A percentile compares a stretch with the other conserved stretches of the same genome.
Evolutionary conservation across 2,113 vertebrate species (phyloP).

Genomic region (Potamarius usumacintae): DNA sequence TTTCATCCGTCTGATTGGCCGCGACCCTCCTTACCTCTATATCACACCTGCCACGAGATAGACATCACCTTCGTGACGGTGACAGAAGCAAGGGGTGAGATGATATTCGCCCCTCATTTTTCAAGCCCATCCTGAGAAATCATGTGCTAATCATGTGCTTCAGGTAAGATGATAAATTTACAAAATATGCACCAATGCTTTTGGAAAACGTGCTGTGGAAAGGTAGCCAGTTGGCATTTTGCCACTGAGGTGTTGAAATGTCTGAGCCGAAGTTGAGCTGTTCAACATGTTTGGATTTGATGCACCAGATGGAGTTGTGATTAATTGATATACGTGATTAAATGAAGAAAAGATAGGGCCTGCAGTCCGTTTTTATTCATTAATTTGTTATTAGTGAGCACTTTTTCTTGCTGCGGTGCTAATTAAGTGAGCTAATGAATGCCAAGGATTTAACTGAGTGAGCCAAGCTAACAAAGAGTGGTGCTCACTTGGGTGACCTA

Average conservation of each 20-base stretch:
- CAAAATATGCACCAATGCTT: neutral
- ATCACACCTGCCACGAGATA: constrained; percentile 38
- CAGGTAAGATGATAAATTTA: neutral
- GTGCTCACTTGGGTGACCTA: neutral
- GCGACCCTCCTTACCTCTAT: constrained; percentile 34
- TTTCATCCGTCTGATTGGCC: constrained; percentile 41
- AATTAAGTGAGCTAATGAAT: neutral
- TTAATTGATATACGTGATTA: neutral
- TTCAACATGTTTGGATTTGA: constrained; percentile 1
- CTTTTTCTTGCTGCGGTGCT: neutral
- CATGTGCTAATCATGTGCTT: constrained; percentile 38
- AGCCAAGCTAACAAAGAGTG: neutral
- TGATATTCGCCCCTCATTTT: neutral
- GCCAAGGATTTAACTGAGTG: neutral
- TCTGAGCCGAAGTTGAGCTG: neutral
- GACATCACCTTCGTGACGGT: neutral
- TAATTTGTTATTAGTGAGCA: neutral
- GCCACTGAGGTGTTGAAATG: neutral
- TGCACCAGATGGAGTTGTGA: neutral
- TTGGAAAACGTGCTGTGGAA: neutral
- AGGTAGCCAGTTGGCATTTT: constrained; percentile 3
- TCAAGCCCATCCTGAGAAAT: constrained; percentile 8
- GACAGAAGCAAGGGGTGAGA: constrained; percentile 1
- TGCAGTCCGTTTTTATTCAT: neutral
- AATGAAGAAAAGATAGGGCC: neutral